These are phyloP conservation scores for Puffinus mauretanicus DNA, from an alignment of 2,113 vertebrate genomes.

Conservation along the genomic window DNA sequence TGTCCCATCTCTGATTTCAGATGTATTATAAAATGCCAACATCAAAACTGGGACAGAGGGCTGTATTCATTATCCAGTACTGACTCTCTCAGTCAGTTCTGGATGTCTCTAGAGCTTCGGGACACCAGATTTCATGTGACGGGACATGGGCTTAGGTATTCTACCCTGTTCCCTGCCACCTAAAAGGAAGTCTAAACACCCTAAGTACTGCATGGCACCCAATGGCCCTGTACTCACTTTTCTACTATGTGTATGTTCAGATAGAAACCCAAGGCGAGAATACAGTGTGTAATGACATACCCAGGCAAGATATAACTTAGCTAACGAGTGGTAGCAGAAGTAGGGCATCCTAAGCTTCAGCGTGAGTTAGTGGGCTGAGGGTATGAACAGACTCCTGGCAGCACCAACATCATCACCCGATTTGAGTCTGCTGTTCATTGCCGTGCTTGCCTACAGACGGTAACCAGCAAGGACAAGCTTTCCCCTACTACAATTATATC, in stretches of 20 bases:
- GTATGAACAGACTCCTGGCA: not conserved
- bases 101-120: not conserved
- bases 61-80: not conserved
- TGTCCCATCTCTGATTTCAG: not conserved
- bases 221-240: not conserved
- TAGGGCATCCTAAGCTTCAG: not conserved
- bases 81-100: not conserved
- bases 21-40: not conserved
- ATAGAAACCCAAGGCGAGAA: not conserved
- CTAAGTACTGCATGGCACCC: not conserved
- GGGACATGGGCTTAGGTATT: not conserved
- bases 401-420: not conserved
- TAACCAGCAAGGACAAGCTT: not conserved
- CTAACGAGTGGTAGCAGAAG: not conserved
- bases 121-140: not conserved
- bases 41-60: not conserved
- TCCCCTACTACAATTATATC: not conserved
- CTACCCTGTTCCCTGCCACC: not conserved
- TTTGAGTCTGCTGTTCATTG: not conserved
- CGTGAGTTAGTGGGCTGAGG: not conserved
- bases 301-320: not conserved
- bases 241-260: accelerated
- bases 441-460: accelerated
- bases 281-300: not conserved
- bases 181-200: not conserved